Base-by-base conservation (phyloP, 2,888 invertebrate species). In the Coelinius sp. region DNA sequence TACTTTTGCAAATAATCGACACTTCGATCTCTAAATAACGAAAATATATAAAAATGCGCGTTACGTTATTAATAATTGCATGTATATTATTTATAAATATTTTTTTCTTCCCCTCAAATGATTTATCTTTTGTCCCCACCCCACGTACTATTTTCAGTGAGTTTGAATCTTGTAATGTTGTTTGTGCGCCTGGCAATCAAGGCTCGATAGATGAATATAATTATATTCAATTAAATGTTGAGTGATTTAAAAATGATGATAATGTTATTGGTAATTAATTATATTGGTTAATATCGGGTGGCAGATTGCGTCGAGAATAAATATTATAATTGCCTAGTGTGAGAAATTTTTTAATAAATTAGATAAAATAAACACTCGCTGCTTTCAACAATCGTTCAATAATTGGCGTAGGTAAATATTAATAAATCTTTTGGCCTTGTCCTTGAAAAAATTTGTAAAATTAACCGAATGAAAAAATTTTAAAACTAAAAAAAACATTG, bases 1-100 rank as follows among this genome's bases (percentile, higher is more conserved):
- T 86, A 86, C 86, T 86, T 86, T 86, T 86, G 84, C 86, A 86
- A 86, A 84, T 84, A 86, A 85, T 83, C 83, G 83, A 83, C 79
- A 82, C 80, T 83, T 81, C 78, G 79, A 81, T 78, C 80, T 81
- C 77, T 81, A 79, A 81, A 79, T 75, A 78, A 80, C 75, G 76
- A 74, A 76, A 76, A 76, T 74, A 73, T 78, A 76, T 75, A 62
- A 73, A 41, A 62, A 68, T 46, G 71, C 70, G 74, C 71, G 73
- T 72, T 74, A 73, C 66, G 62, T 73, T 71, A 67, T 72, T 73
- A 64, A 53, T 49, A 67, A 67, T 67, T 63, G 46, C 59, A 71
- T 71, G 66, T 63, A 27, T 70, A 24, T 62, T 56, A 64, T 52
- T 44, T 72, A 35, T 68, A 10, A 20, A 71, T 73, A 53, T 49